Percentiles rank a stretch among this genome's conserved stretches.
Evolutionary conservation across 1,140 invertebrate species (phyloP).

Genomic region (Tetramorium parvispinum): DNA sequence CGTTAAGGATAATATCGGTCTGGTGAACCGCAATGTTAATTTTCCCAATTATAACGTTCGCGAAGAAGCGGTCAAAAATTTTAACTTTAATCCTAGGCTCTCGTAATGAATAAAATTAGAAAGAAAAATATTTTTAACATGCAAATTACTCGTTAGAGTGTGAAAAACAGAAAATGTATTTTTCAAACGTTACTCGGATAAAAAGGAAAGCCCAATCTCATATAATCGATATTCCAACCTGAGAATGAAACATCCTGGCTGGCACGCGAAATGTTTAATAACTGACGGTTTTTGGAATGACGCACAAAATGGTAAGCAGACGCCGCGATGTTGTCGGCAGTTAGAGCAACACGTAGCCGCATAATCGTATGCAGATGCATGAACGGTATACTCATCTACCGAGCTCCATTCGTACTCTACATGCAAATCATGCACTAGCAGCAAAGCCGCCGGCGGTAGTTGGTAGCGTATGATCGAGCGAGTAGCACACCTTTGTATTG

Average conservation of each 20-base stretch:
- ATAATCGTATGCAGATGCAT: slow-evolving; percentile 76
- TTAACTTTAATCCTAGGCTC: neutral
- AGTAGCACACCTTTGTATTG: slow-evolving; percentile 62
- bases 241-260: neutral
- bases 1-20: slow-evolving; percentile 3
- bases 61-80: neutral
- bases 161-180: neutral
- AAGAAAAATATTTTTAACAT: neutral
- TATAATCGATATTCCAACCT: neutral
- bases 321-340: slow-evolving; percentile 66
- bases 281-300: neutral
- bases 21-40: slow-evolving; percentile 2
- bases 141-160: neutral
- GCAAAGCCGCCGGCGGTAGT: slow-evolving; percentile 65
- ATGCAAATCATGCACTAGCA: slow-evolving; percentile 72
- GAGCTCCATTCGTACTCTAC: slow-evolving; percentile 74
- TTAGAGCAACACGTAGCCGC: slow-evolving; percentile 75
- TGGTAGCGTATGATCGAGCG: slow-evolving; percentile 70
- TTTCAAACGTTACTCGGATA: neutral
- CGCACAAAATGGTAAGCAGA: neutral
- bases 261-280: neutral
- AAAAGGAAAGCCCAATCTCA: neutral
- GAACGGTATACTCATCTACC: slow-evolving; percentile 70
- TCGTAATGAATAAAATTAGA: neutral
- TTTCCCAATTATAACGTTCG: neutral